A percentile compares a stretch with the other conserved stretches of the same genome.
Evolutionary conservation across 37 sponge, comb jelly and placozoan genomes (phyloP).

Genomic region (Chondrilla cf. caribensis): DNA sequence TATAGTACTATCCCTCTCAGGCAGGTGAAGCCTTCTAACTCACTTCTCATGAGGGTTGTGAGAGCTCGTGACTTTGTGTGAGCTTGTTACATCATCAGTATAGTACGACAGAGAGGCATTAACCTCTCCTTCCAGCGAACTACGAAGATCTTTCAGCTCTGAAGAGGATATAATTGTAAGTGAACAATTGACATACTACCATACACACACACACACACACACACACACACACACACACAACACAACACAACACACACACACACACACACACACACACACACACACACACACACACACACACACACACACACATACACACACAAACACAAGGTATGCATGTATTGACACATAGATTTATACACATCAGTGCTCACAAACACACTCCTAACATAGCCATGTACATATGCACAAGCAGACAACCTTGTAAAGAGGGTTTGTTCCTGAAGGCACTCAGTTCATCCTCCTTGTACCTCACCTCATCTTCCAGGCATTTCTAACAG

Average conservation of each 20-base stretch:
- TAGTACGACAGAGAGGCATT: no score
- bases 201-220: conserved; percentile 1
- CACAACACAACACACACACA: not conserved
- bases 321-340: not conserved
- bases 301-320: not conserved
- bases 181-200: no score
- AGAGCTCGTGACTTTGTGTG: no score
- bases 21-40: no score
- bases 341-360: not conserved
- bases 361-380: not conserved
- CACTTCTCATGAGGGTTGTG: no score
- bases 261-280: conserved; percentile 22
- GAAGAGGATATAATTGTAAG: no score
- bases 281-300: conserved; percentile 12
- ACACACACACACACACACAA: not conserved
- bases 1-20: no score
- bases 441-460: not conserved
- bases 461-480: not conserved
- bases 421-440: not conserved
- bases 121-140: no score
- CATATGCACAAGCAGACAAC: not conserved
- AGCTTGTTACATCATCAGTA: no score
- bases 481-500: no score
- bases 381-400: not conserved
- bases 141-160: no score